These are phyloP conservation scores for Pocillopora meandrina DNA, from an alignment of 92 coral and sea anemone species.

Conservation along the genomic window DNA sequence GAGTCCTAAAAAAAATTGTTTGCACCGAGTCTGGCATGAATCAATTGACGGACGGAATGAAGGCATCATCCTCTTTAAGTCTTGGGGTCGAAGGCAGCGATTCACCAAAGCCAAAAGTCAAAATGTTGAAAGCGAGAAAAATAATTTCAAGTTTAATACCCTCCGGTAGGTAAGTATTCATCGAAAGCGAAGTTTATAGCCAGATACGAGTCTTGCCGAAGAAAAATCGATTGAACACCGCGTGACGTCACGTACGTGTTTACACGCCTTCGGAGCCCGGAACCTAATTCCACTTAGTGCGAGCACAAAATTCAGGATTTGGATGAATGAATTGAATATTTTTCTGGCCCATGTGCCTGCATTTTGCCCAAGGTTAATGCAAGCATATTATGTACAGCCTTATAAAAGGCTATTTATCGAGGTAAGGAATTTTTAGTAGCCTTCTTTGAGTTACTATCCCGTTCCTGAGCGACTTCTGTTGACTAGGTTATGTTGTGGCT, in stretches of 20 bases:
- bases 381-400: slow-evolving; percentile 77
- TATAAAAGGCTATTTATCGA: slow-evolving; percentile 80
- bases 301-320: not conserved
- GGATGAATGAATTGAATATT: not conserved
- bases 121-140: slow-evolving; percentile 21
- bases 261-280: not conserved
- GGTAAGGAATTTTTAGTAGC: slow-evolving; percentile 27
- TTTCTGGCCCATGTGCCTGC: not conserved
- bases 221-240: slow-evolving; percentile 12
- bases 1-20: no score
- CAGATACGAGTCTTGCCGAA: slow-evolving; percentile 4
- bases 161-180: not conserved
- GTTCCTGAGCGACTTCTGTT: not conserved
- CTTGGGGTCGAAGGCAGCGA: not conserved
- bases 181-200: not conserved
- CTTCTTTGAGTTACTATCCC: not conserved
- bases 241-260: slow-evolving; percentile 21
- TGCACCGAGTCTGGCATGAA: no score
- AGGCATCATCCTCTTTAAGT: no score
- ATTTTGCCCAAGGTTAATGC: slow-evolving; percentile 3
- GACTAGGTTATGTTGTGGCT: not conserved
- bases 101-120: not conserved
- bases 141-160: not conserved
- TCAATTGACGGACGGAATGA: no score
- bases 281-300: not conserved